Base-by-base conservation (phyloP, 2,797 vertebrate genomes). In the Numenius phaeopus region DNA sequence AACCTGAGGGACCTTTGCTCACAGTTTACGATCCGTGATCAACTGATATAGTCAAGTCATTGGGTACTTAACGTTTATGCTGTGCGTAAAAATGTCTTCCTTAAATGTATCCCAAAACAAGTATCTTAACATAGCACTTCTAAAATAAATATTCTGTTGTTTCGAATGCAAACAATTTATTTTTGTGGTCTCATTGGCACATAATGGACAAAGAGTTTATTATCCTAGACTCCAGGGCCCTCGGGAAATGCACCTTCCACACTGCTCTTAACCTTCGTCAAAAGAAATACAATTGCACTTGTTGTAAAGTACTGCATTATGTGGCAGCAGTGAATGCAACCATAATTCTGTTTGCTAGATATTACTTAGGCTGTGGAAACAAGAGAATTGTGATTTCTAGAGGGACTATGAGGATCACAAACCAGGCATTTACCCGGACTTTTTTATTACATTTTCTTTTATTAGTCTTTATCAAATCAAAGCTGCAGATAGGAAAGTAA, bases 371-470 rank as follows among this genome's bases (percentile, higher is more conserved):
- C 87, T 78, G 71, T 54, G 50, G 88, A 92, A 96, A 91, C 75
- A 88, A 92, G 93, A 91, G 84, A 83, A 94, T 32, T 87, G 69
- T 91, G 57, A 96, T 96, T 84, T 90, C 93, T 92, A 61, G 90
- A 95, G 71, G 78, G 90, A 92, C 81, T 67, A 11, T 23, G 37
- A 94, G 67, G 89, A 96, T 96, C 96, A 94, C 96, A 93, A 94
- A 58, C 80, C 71, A 95, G 75, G 49, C 92, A 94, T 95, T 97
- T 97, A 95, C 91, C 55, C 20, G 82, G 77, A 72, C 39, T 79
- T 57, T 94, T 96, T 96, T 97, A 97, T 91, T 96, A 78, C 75
- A 80, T 95, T 96, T 95, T 91, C 81, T 95, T 96, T 94, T 93
- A 91, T 78, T 90, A 77, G 50, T 82, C 82, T 95, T 96, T 94